Evolutionary conservation across 2,888 invertebrate genomes (phyloP), one percentile per base, ranked within the genome.

Genomic region (Tenthredo amoena): DNA sequence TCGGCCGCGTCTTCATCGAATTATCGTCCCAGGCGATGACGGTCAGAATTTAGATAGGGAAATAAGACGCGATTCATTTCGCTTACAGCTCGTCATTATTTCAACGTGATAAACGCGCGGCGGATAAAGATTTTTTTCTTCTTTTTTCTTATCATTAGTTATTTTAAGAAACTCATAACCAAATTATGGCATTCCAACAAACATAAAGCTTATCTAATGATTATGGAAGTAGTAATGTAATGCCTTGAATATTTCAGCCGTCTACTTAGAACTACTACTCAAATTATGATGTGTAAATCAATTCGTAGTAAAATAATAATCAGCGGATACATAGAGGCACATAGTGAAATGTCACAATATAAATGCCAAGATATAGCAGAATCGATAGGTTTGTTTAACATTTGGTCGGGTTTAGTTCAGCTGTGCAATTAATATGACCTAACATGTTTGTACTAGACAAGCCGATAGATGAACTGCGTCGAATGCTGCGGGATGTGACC

Each of bases 11-110:
- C 81, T 62, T 81, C 81, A 81, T 81, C 81, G 81, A 81, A 81
- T 81, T 81, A 81, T 81, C 62, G 62, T 21, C 81, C 40, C 34
- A 40, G 81, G 81, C 81, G 81, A 81, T 81, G 81, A 81, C 81
- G 81, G 81, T 81, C 58, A 62, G 81, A 81, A 81, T 81, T 81
- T 81, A 37, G 62, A 81, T 81, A 58, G 37, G 62, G 40, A 81
- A 81, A 81, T 81, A 62, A 81, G 62, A 62, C 58, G 81, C 62
- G 62, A 81, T 81, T 81, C 62, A 81, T 62, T 81, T 62, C 40
- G 81, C 81, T 62, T 62, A 81, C 58, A 81, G 81, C 81, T 81
- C 81, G 62, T 81, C 81, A 62, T 81, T 81, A 81, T 81, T 81
- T 81, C 81, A 81, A 81, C 58, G 58, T 62, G 81, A 81, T 81